Evolutionary conservation across 2,888 invertebrate species (phyloP), one percentile per base, ranked within the genome.

Genomic region (Cephus sareptanus): DNA sequence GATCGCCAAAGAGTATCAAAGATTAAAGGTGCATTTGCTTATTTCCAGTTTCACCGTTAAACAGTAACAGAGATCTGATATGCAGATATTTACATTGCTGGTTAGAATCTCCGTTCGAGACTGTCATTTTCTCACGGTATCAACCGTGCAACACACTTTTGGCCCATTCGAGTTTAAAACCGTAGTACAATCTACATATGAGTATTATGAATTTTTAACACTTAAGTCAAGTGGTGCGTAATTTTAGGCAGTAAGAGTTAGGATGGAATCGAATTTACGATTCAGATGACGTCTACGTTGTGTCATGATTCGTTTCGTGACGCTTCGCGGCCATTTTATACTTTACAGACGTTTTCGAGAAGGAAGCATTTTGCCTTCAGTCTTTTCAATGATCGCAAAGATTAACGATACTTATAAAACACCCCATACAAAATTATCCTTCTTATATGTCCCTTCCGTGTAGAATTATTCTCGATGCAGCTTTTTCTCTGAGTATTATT

Each of bases 171-270:
- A 56, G 56, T 56, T 56, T 56, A 56, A 56, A 56, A 56, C 2
- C 56, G 56, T 56, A 23, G 9, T 56, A 56, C 23, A 56, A 56
- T 56, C 56, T 56, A 56, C 56, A 9, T 23, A 56, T 56, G 56
- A 56, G 56, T 56, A 56, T 56, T 56, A 56, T 56, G 56, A 56
- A 56, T 56, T 23, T 56, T 23, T 56, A 56, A 56, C 56, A 15
- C 56, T 15, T 56, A 56, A 56, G 56, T 56, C 56, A 23, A 56
- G 56, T 56, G 23, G 56, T 23, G 23, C 56, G 9, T 69, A 31
- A n/a, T 77, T 68, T 69, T 75, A 80, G 79, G 81, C 80, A 83
- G 80, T 81, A 75, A 76, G 79, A 80, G 75, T 81, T 79, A 80
- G 79, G 81, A 83, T 79, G 83, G 81, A 81, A 81, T 81, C 73